Conservation (phyloP, 2,797 vertebrate species). For the Hapalemur alaotrensis region DNA sequence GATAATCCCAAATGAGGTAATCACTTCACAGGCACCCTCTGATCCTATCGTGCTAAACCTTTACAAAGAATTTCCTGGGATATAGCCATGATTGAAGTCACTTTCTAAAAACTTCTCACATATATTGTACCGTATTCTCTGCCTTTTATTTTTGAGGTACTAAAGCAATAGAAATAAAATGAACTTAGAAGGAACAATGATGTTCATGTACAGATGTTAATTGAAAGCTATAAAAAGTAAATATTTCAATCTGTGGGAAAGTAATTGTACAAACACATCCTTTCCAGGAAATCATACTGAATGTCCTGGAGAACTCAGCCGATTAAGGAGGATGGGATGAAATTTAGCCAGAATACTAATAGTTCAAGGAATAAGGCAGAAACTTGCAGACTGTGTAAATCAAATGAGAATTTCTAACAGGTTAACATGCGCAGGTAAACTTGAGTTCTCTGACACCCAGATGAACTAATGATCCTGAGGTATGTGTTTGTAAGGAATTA, state of each 20-base stretch:
- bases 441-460: background rate
- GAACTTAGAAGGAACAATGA: background rate
- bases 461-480: background rate
- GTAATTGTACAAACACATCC: constrained; percentile 2
- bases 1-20: constrained; percentile 76
- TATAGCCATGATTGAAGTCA: constrained; percentile 37
- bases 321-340: background rate
- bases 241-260: constrained; percentile 41
- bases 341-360: constrained; percentile 36
- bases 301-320: background rate
- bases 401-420: constrained; percentile 26
- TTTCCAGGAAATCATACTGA: constrained; percentile 15
- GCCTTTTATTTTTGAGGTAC: background rate
- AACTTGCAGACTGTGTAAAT: background rate
- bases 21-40: constrained; percentile 60
- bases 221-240: constrained; percentile 37
- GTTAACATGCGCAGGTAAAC: background rate
- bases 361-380: background rate
- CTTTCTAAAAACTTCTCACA: constrained; percentile 36
- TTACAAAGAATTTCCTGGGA: constrained; percentile 50
- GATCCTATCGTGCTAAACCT: constrained; percentile 64
- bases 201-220: constrained; percentile 13
- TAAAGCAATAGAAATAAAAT: constrained; percentile 40
- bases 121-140: background rate
- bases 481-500: background rate